These are phyloP conservation scores for Nephila pilipes DNA, from an alignment of 1,140 invertebrate genomes.

Conservation along the genomic window DNA sequence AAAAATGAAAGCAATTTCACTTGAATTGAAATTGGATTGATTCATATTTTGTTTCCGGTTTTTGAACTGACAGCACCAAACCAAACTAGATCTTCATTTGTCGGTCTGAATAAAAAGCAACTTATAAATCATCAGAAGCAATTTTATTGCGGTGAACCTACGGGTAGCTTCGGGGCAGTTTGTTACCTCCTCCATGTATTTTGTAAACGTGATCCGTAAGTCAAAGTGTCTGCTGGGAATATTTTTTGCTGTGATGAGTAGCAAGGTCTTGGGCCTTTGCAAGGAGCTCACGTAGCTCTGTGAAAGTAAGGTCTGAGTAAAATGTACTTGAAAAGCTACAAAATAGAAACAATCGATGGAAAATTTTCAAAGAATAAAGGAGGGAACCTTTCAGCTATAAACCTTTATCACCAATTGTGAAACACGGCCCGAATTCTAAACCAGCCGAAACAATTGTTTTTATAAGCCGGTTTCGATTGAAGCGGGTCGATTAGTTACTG, in stretches of 20 bases:
- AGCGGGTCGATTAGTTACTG: conserved; percentile 68
- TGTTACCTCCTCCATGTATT: conserved; percentile 72
- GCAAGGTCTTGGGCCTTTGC: conserved; percentile 45
- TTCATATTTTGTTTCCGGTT: conserved; percentile 71
- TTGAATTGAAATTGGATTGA: conserved; percentile 74
- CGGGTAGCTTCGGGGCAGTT: conserved; percentile 48
- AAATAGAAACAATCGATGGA: conserved; percentile 75
- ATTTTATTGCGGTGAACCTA: conserved; percentile 69
- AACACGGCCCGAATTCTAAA: conserved; percentile 73
- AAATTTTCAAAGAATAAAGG: conserved; percentile 69
- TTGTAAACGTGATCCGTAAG: conserved; percentile 74
- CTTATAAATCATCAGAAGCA: conserved; percentile 73
- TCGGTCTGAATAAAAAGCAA: conserved; percentile 66
- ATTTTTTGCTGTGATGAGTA: conserved; percentile 70
- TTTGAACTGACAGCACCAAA: conserved; percentile 24
- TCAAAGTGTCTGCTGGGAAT: conserved; percentile 70
- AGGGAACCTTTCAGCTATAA: conserved; percentile 73
- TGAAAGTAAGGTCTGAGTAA: conserved; percentile 74
- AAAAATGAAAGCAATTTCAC: conserved; percentile 33
- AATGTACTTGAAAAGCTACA: conserved; percentile 75
- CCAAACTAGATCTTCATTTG: conserved; percentile 73
- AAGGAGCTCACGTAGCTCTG: conserved; percentile 66
- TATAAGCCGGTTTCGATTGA: conserved; percentile 68
- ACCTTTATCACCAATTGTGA: conserved; percentile 76
- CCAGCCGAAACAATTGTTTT: conserved; percentile 74